Base-by-base conservation (phyloP, 1,140 invertebrate genomes). In the Agrypnia vestita region DNA sequence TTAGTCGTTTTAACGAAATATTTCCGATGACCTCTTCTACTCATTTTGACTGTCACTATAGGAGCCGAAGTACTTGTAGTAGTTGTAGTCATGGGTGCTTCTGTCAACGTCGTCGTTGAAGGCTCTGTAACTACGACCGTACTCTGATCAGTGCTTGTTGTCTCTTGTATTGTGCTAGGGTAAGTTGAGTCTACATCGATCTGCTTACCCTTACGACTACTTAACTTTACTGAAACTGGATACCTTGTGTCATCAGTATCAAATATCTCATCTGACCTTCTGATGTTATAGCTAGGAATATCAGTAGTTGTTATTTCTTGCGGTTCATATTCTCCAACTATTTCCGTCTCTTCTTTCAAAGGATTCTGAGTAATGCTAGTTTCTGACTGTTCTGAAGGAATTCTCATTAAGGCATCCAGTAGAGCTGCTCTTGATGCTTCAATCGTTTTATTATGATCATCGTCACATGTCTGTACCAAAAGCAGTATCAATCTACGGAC, bases 401-500 rank as follows among this genome's bases (percentile, higher is more conserved):
- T 88, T 67, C 89, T 90, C 79, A 95, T 90, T 7, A 95, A 85
- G 4, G 94, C 94, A 83, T 94, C 91, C 4, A 95, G 84, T 25
- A 95, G 85, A 25, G 91, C 91, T 82, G 89, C 90, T 78, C 92
- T 88, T 74, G 93, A 90, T 83, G 93, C 90, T 86, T 94, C 89
- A 85, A 92, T 86, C 77, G 92, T 91, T 86, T 92, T 91, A 86
- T 93, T 89, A 84, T 94, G 88, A 86, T 94, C 90, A 84, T 94
- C 92, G 78, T 93, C 94, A 84, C 94, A 95, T 71, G 94, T 94
- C 81, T 92, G 94, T 11, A 96, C 94, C 76, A 96, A 87, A 12
- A 96, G 85, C 10, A 96, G 85, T 49, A 96, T 93, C 13, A 96
- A 86, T 62, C 94, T 91, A 74, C 93, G 90, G 0, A 95, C 93